Evolutionary conservation across 2,888 invertebrate genomes (phyloP), one percentile per base, ranked within the genome.

Genomic region (Drosophila fulvimacula): DNA sequence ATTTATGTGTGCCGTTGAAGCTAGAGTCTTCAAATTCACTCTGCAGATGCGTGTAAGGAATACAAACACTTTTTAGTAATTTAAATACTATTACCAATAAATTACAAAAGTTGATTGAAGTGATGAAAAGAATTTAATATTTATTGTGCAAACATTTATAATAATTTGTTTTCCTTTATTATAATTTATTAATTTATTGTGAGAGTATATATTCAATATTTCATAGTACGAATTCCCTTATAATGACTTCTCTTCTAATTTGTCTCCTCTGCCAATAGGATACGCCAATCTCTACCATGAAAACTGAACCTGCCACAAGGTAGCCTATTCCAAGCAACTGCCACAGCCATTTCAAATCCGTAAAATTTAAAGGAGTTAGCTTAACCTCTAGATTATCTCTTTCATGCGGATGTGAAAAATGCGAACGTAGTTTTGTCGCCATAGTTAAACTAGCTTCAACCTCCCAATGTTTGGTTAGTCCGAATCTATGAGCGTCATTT

Each of bases 301-400:
- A 73, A 15, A 69, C 51, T 0, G 64, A 13, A 0, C 24, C 27
- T 0, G 69, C 34, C 15, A 61, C 1, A 2, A 4, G 1, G 19
- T 64, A 68, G 10, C 24, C 30, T 0, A 46, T 0, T 13, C 30
- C 48, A 0, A 72, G n/a, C 15, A 68, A n/a, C 17, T 46, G 30
- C 57, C 60, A 73, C 5, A 72, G 0, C 64, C 68, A 68, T 0
- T 11, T n/a, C 0, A 73, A 41, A 24, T 73, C 57, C 0, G 10
- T 5, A 0, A 52, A 5, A 10, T 39, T 3, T 19, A 41, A 11
- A 1, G 17, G 0, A 13, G 4, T 9, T 19, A n/a, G n/a, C n/a
- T n/a, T n/a, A n/a, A n/a, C n/a, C n/a, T n/a, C n/a, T n/a, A n/a
- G n/a, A n/a, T n/a, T n/a, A n/a, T n/a, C n/a, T n/a, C n/a, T n/a